Base-by-base conservation (phyloP, 2,888 invertebrate genomes). In the Euzetes globulus region DNA sequence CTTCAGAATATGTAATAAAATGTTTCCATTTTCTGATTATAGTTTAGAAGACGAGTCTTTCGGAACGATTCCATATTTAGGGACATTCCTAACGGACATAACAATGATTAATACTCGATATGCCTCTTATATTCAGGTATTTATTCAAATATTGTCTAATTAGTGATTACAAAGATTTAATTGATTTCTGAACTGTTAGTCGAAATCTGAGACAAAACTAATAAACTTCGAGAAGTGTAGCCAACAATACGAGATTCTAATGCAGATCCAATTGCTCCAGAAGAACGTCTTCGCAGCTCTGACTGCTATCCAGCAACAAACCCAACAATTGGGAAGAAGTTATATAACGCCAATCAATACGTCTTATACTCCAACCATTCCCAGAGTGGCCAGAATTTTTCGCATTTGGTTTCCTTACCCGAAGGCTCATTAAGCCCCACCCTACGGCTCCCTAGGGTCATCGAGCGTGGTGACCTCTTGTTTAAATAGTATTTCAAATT, bases 141-240 rank as follows among this genome's bases (percentile, higher is more conserved):
- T 60, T 17, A 27, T 33, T 1, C 17, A 22, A 25, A 58, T 58
- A 3, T 15, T 17, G 7, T 60, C 55, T n/a, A 9, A 29, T 17
- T 22, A 22, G 22, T 15, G 9, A 25, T 17, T 5, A 29, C 60
- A 22, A n/a, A 37, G 58, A 72, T 58, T 41, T 5, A 47, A 17
- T 47, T 33, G 33, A 33, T 6, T 6, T 33, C 9, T 33, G 9
- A 33, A 33, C 9, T 41, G 7, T 22, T 58, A 74, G 74, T 55
- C 50, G 22, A 47, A 68, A 58, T 82, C 83, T 25, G 87, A 88
- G 63, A 91, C 91, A 77, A 90, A 91, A 68, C 86, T 98, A 70
- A 94, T 99, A 71, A 99, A 99, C 84, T 98, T 99, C 83, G 98
- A 99, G 82, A 99, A 99, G 83, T 88, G 94, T 75, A 86, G 97